Conservation (phyloP, 2,797 vertebrate genomes). For the Erithacus rubecula region DNA sequence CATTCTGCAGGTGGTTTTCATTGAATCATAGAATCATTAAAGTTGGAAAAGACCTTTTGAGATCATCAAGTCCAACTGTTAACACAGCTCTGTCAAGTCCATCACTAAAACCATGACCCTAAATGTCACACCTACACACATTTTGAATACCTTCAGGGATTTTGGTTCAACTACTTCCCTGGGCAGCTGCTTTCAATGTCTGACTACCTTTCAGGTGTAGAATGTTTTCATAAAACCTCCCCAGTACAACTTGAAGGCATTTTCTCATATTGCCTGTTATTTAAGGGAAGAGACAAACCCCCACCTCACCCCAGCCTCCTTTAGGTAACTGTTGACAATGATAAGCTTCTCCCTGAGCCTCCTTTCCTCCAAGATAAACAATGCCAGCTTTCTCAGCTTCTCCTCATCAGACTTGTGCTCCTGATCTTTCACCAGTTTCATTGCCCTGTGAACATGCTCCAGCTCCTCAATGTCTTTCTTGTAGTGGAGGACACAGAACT, state of each 20-base stretch:
- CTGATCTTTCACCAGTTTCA: background rate
- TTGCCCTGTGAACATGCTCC: rapidly evolving
- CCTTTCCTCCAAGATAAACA: background rate
- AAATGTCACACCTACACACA: background rate
- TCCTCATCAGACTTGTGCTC: background rate
- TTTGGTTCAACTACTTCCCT: background rate
- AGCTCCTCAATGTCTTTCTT: background rate
- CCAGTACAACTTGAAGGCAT: background rate
- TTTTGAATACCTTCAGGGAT: background rate
- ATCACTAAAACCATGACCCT: background rate
- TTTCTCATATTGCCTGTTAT: rapidly evolving
- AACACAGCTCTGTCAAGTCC: background rate
- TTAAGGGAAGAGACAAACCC: background rate
- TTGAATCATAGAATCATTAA: background rate
- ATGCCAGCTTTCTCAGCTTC: background rate
- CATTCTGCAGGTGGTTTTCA: background rate
- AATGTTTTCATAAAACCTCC: background rate
- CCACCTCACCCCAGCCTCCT: background rate
- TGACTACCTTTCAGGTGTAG: background rate
- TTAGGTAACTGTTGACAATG: background rate
- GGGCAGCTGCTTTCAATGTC: background rate
- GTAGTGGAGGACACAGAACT: background rate
- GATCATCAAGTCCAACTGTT: background rate
- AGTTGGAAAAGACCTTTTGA: background rate
- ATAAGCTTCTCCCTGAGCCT: background rate